Conservation (phyloP, 2,113 vertebrate genomes). For the Rynchops niger region DNA sequence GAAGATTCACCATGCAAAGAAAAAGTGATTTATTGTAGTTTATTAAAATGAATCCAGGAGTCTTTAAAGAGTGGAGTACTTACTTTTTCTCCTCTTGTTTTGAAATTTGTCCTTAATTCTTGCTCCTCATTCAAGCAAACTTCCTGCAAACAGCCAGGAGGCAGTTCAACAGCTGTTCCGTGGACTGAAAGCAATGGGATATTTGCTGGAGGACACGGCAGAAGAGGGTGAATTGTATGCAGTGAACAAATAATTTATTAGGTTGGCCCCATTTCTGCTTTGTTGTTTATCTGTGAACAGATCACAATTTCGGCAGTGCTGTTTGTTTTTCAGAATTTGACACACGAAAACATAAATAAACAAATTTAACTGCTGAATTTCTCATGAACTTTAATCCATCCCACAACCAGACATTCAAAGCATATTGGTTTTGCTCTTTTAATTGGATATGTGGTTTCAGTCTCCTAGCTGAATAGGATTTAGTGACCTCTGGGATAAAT, state of each 20-base stretch:
- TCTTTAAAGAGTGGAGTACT: slow-evolving; percentile 25
- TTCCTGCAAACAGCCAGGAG: slow-evolving; percentile 19
- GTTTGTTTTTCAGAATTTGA: slow-evolving; percentile 38
- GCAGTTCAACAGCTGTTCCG: slow-evolving; percentile 20
- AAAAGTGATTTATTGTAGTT: slow-evolving; percentile 50
- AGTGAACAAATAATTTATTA: slow-evolving; percentile 62
- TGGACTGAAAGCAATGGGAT: not conserved
- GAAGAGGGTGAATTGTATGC: slow-evolving; percentile 38
- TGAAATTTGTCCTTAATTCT: slow-evolving; percentile 4
- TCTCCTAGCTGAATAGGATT: not conserved
- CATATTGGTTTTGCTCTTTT: not conserved
- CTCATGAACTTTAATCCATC: not conserved
- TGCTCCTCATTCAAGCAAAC: slow-evolving; percentile 21
- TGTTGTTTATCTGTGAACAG: slow-evolving; percentile 43
- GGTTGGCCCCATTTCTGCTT: slow-evolving; percentile 37
- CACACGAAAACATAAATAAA: not conserved
- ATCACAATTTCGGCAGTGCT: not conserved
- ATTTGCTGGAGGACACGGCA: slow-evolving; percentile 22
- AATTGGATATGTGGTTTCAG: not conserved
- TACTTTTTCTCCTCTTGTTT: slow-evolving; percentile 20
- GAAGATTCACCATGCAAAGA: slow-evolving; percentile 66
- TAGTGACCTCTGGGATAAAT: not conserved
- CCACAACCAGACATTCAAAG: not conserved
- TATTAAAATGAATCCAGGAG: slow-evolving; percentile 44
- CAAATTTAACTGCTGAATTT: slow-evolving; percentile 13